A percentile compares a stretch with the other conserved stretches of the same genome.
Evolutionary conservation across 2,888 invertebrate genomes (phyloP).

Genomic region (Parthenolecanium corni): DNA sequence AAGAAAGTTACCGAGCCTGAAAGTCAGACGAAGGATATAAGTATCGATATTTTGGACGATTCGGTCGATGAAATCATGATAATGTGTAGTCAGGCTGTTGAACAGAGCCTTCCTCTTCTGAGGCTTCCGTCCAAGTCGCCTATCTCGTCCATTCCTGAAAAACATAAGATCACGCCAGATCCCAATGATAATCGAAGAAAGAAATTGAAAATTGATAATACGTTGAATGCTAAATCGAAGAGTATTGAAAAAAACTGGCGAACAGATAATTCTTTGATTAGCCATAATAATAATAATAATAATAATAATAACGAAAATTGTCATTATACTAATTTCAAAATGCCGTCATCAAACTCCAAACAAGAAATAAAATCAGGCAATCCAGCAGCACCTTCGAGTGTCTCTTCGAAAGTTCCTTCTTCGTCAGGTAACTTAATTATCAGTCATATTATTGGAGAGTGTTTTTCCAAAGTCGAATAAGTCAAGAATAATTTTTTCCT

Average conservation of each 20-base stretch:
- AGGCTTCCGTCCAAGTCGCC: too few species aligned
- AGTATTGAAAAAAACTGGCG: too few species aligned
- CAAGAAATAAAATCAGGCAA: too few species aligned
- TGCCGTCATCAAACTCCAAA: too few species aligned
- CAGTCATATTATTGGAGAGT: too few species aligned
- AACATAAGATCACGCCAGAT: background rate
- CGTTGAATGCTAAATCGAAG: background rate
- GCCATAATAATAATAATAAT: background rate
- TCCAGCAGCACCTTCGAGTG: too few species aligned
- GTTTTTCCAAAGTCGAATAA: too few species aligned
- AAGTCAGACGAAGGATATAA: background rate
- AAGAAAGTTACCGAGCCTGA: background rate
- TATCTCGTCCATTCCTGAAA: background rate
- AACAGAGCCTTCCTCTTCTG: constrained; percentile 1
- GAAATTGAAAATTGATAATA: background rate
- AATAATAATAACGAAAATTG: background rate
- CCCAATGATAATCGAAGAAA: background rate
- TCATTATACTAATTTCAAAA: background rate
- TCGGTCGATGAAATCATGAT: constrained; percentile 28
- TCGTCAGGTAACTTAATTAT: too few species aligned
- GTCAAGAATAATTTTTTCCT: too few species aligned
- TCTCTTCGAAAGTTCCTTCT: too few species aligned
- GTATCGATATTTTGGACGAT: constrained; percentile 24
- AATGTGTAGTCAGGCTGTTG: constrained; percentile 26
- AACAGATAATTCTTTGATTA: background rate